Evolutionary conservation across 2,113 vertebrate genomes (phyloP), one percentile per base, ranked within the genome.

Genomic region (Phylloscopus whistleri): DNA sequence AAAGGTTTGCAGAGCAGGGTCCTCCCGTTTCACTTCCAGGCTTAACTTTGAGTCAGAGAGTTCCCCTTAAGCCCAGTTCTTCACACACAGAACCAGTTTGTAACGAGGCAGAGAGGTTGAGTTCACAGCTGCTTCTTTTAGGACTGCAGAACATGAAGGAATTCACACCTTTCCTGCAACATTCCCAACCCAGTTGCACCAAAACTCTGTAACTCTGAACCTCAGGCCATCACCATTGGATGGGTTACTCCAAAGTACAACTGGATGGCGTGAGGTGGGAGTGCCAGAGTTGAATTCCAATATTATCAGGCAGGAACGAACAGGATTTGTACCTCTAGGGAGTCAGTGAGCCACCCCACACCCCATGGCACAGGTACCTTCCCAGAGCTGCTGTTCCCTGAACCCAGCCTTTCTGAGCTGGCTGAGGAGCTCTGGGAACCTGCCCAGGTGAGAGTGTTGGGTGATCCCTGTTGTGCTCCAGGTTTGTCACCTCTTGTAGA

Each of bases 321-420:
- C 4, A 28, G 79, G 56, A 4, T 48, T 44, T 33, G 84, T 41
- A 8, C 24, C 55, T 84, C 13, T 20, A 4, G 31, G 66, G 13
- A 60, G 35, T 27, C 79, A 73, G 69, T 1, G 35, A 59, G 2
- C 6, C 35, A 1, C 16, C 17, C 2, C 2, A 13, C 33, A 1
- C 53, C 11, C 60, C 13, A 0, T 1, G 53, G 85, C 76, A 24
- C 8, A 3, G 58, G 19, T 4, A 0, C 2, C 0, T 49, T 49
- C 23, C 31, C 87, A 49, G 56, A 79, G 81, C 56, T 58, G 79
- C 83, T 33, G 20, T 26, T 33, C 66, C 8, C 83, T 67, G 68
- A 41, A 20, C 28, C 60, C 93, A 76, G 78, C 30, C 79, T 31
- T 52, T 59, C 76, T 26, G 69, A 81, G 4, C 56, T 27, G 86